These are phyloP conservation scores for Calidris pugnax DNA, from an alignment of 2,113 vertebrate species.

Conservation along the genomic window DNA sequence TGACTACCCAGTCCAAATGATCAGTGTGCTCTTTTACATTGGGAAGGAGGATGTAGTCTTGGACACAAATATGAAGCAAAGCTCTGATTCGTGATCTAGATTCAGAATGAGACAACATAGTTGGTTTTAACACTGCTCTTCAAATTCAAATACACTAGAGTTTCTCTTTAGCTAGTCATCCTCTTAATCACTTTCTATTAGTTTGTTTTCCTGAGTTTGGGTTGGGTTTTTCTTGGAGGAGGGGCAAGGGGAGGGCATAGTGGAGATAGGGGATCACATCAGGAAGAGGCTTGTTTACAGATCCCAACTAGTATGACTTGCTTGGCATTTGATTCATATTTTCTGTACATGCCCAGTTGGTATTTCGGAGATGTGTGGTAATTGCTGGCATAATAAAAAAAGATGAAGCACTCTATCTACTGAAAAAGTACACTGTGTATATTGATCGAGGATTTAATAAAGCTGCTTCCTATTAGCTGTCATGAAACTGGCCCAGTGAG, in stretches of 20 bases:
- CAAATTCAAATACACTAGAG: not conserved
- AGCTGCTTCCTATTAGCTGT: not conserved
- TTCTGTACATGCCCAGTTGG: not conserved
- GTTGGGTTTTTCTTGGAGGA: accelerated
- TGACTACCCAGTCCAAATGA: not conserved
- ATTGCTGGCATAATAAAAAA: not conserved
- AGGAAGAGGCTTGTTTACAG: not conserved
- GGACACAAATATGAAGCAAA: not conserved
- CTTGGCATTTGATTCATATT: not conserved
- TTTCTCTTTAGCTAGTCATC: not conserved
- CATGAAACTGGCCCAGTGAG: not conserved
- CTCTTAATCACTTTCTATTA: not conserved
- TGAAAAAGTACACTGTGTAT: not conserved
- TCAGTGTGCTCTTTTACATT: not conserved
- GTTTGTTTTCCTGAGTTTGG: not conserved
- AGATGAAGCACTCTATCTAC: not conserved
- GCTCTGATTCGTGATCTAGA: not conserved
- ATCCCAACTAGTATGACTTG: not conserved
- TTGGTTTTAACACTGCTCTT: not conserved
- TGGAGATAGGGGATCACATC: not conserved
- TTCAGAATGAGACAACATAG: not conserved
- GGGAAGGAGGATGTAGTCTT: not conserved
- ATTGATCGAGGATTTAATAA: not conserved
- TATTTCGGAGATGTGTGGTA: not conserved
- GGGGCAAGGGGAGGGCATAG: accelerated